A percentile compares a stretch with the other conserved stretches of the same genome.
These are phyloP conservation scores for Hippocampus guttulatus DNA, from an alignment of 2,113 vertebrate genomes.

Conservation along the genomic window DNA sequence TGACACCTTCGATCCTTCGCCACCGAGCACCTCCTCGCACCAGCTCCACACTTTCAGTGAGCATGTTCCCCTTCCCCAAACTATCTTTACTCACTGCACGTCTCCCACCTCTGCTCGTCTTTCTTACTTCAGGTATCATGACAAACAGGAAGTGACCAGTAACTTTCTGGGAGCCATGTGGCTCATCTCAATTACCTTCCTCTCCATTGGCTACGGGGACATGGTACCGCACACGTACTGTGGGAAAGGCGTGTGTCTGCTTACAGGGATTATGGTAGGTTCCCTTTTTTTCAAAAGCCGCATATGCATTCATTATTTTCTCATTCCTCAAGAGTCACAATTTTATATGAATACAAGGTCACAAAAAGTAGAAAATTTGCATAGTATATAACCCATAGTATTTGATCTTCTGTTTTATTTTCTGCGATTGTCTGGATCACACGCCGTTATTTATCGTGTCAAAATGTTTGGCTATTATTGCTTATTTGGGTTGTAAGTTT, in stretches of 20 bases:
- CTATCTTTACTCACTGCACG: conserved; percentile 39
- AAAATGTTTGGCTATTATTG: background rate
- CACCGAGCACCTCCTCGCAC: conserved; percentile 26
- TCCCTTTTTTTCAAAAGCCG: background rate
- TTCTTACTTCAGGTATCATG: conserved; percentile 84
- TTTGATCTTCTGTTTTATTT: too few species aligned
- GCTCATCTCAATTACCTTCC: conserved; percentile 97
- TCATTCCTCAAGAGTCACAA: background rate
- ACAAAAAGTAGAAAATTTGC: too few species aligned
- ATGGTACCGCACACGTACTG: conserved; percentile 98
- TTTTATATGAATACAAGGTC: too few species aligned
- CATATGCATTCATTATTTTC: conserved; percentile 1
- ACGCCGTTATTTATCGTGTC: background rate
- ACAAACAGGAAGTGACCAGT: conserved; percentile 96
- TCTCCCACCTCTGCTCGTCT: conserved; percentile 52
- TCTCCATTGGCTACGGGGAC: conserved; percentile 96
- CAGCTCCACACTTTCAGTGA: conserved; percentile 37
- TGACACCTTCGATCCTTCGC: conserved; percentile 26
- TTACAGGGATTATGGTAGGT: conserved; percentile 95
- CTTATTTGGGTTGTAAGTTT: background rate
- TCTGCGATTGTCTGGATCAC: background rate
- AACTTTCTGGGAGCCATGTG: conserved; percentile 98
- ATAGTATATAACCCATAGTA: too few species aligned
- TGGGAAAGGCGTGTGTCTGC: conserved; percentile 92
- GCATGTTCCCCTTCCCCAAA: conserved; percentile 47